Base-by-base conservation (phyloP, 1,140 invertebrate species). In the Drosophila ohnishii region DNA sequence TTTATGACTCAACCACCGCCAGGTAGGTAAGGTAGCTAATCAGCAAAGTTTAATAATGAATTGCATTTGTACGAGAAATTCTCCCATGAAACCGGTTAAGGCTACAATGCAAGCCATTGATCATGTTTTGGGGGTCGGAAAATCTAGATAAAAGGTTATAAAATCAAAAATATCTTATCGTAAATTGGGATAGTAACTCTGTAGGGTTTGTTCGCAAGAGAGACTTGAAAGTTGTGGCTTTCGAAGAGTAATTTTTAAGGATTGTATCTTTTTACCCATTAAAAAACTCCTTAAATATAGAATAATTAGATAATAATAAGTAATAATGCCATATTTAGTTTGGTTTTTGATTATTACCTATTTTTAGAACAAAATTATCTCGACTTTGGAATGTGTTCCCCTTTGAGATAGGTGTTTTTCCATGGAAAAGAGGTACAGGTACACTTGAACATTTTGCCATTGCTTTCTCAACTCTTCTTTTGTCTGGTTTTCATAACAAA, bases 51-150 rank as follows among this genome's bases (percentile, higher is more conserved):
- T 30, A n/a, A 28, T 50, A 64, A 34, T 44, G 39, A 40, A 30
- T 30, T 16, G 14, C 30, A 47, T 9, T 59, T 10, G 32, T 13
- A 32, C 30, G 13, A n/a, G 22, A 22, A n/a, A 39, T 47, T 73
- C 44, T 50, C 14, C 42, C 40, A 64, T 55, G 3, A 59, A 75
- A 75, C 72, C 35, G 72, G 72, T 75, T 75, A 13, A 3, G 16
- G 9, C 4, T 14, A 66, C 72, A 53, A 74, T 50, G 32, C 19
- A 35, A 56, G 19, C 39, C 45, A 62, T 56, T 74, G 59, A 74
- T 39, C 6, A 39, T n/a, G 28, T 35, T 50, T 28, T 5, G 25
- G 25, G 35, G 19, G n/a, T 8, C 7, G 19, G 14, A 32, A 37
- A 40, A 32, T 22, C 3, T 4, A 59, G 10, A 42, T 63, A 59